Evolutionary conservation across 2,113 vertebrate genomes (phyloP).

Genomic region (Pelecanoides urinatrix): DNA sequence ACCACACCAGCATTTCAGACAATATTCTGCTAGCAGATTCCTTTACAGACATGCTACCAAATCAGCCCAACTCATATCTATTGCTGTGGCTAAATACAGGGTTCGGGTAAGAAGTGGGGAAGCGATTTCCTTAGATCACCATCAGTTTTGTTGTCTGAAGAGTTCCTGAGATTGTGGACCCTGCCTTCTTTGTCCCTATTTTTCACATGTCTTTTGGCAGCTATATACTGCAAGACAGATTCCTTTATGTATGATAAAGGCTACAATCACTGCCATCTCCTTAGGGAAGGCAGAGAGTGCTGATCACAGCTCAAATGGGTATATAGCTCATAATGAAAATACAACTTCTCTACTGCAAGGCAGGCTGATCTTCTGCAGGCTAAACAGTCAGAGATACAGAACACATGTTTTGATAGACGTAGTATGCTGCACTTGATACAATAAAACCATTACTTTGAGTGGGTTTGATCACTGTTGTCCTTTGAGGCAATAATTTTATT

Average conservation of each 20-base stretch:
- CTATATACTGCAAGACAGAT: slow-evolving; percentile 18
- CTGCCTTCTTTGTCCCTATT: neutral
- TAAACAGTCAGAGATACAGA: neutral
- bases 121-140: neutral
- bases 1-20: neutral
- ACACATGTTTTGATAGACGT: neutral
- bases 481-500: neutral
- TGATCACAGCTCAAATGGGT: slow-evolving; percentile 43
- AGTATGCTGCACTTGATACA: neutral
- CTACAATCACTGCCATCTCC: slow-evolving; percentile 46
- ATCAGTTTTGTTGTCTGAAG: neutral
- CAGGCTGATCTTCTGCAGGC: neutral
- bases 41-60: neutral
- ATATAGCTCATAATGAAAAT: neutral
- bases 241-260: slow-evolving; percentile 45
- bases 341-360: neutral
- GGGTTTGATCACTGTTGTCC: neutral
- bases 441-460: neutral
- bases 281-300: slow-evolving; percentile 44
- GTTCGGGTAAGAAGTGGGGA: neutral
- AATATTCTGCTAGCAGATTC: neutral
- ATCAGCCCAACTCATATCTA: neutral
- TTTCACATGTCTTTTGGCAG: neutral
- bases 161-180: neutral
- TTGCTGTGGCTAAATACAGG: neutral